Conservation (phyloP, 1,140 invertebrate species). For the Saccostrea glomerata region DNA sequence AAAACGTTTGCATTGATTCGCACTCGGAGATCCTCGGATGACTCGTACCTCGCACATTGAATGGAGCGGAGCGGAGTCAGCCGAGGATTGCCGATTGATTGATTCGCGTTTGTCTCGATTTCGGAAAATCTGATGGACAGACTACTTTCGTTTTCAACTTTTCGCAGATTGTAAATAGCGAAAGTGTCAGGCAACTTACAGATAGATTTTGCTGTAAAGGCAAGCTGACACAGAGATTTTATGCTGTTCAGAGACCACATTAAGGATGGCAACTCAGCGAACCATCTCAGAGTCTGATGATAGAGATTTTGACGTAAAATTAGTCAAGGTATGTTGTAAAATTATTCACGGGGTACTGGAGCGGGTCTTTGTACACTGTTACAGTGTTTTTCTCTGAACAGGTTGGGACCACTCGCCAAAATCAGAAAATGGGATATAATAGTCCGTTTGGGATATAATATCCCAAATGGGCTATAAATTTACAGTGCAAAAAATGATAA, state of each 20-base stretch:
- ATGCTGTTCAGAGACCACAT: neutral
- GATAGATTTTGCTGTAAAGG: neutral
- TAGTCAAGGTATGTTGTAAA: neutral
- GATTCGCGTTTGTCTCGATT: neutral
- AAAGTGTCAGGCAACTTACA: neutral
- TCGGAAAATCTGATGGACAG: neutral
- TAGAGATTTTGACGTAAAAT: neutral
- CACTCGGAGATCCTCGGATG: no score
- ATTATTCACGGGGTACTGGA: neutral
- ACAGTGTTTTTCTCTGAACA: no score
- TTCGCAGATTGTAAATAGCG: neutral
- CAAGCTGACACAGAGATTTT: neutral
- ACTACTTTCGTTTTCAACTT: constrained; percentile 24
- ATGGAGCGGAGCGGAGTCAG: no score
- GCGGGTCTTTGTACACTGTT: neutral
- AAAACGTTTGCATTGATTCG: neutral
- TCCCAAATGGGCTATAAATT: no score
- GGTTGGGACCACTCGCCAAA: no score
- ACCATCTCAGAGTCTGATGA: neutral
- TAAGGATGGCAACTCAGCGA: neutral
- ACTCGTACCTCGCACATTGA: no score
- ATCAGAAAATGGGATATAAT: no score
- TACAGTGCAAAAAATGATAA: no score
- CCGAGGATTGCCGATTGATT: no score
- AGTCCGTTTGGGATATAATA: no score